A percentile compares a stretch with the other conserved stretches of the same genome.
Evolutionary conservation across 2,113 vertebrate genomes (phyloP).

Genomic region (Thermophis baileyi): DNA sequence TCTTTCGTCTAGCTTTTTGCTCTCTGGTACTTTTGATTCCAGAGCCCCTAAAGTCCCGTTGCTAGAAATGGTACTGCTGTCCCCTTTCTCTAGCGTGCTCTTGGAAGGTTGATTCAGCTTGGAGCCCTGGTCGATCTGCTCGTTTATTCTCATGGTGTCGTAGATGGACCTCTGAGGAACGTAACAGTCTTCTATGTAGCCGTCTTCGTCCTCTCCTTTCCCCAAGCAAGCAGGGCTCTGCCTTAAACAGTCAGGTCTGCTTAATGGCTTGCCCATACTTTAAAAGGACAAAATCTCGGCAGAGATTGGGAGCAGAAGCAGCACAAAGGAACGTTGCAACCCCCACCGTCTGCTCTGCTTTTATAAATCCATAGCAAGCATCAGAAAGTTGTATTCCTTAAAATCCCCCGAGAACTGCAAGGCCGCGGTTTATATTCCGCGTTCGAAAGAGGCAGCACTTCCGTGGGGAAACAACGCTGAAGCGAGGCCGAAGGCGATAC

Average conservation of each 20-base stretch:
- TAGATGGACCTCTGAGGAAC: slow-evolving; percentile 98
- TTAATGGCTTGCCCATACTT: slow-evolving; percentile 97
- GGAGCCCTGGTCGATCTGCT: slow-evolving; percentile 95
- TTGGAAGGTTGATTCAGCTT: slow-evolving; percentile 92
- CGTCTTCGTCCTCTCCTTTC: slow-evolving; percentile 95
- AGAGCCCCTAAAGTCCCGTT: slow-evolving; percentile 91
- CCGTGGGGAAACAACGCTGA: neutral
- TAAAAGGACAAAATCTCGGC: neutral
- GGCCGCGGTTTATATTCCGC: neutral
- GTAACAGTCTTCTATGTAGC: slow-evolving; percentile 98
- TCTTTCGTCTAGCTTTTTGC: slow-evolving; percentile 88
- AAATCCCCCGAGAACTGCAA: slow-evolving; percentile 7
- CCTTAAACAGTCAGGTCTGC: slow-evolving; percentile 95
- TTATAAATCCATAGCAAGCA: slow-evolving; percentile 24
- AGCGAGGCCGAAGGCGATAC: neutral
- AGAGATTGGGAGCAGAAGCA: neutral
- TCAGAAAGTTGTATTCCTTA: slow-evolving; percentile 43
- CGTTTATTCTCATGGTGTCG: slow-evolving; percentile 98
- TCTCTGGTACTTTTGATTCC: slow-evolving; percentile 71
- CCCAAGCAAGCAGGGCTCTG: slow-evolving; percentile 93
- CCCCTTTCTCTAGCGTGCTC: slow-evolving; percentile 84
- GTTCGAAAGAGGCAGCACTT: neutral
- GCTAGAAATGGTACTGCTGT: slow-evolving; percentile 90
- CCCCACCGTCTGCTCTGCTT: slow-evolving; percentile 20
- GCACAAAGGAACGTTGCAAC: neutral